Evolutionary conservation across 2,797 vertebrate genomes (phyloP).

Genomic region (Hoplostethus atlanticus): DNA sequence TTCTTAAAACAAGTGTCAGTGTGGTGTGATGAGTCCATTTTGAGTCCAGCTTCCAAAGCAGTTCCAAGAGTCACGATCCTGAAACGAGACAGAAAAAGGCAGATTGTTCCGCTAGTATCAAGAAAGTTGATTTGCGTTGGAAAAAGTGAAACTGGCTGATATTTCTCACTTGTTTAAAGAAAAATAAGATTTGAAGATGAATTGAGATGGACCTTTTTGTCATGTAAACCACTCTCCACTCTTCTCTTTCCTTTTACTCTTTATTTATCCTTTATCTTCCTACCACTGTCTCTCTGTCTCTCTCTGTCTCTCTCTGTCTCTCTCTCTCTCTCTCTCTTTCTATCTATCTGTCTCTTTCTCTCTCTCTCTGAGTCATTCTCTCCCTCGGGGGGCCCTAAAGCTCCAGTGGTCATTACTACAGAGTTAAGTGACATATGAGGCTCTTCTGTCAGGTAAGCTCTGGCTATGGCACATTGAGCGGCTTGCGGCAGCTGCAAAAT

Average conservation of each 20-base stretch:
- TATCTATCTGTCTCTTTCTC: slow-evolving; percentile 4
- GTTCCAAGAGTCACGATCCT: too few relatives aligned
- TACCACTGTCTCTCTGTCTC: background rate
- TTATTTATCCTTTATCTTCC: background rate
- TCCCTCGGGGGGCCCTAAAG: background rate
- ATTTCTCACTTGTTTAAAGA: too few relatives aligned
- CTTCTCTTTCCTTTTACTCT: too few relatives aligned
- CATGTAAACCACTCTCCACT: too few relatives aligned
- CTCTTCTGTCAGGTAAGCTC: slow-evolving; percentile 14
- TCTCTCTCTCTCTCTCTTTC: slow-evolving; percentile 7
- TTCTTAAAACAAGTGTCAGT: too few relatives aligned
- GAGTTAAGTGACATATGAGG: slow-evolving; percentile 8
- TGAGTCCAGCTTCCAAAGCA: too few relatives aligned
- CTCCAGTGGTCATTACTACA: slow-evolving; percentile 7
- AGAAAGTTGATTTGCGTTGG: too few relatives aligned
- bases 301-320: slow-evolving; percentile 7
- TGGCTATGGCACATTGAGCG: background rate
- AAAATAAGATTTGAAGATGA: too few relatives aligned
- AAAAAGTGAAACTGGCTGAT: background rate
- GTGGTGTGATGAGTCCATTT: too few relatives aligned
- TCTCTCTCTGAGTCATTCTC: background rate
- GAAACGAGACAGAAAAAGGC: too few relatives aligned
- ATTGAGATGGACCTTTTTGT: too few relatives aligned
- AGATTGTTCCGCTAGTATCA: too few relatives aligned
- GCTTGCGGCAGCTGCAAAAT: background rate